A percentile compares a stretch with the other conserved stretches of the same genome.
phyloP scores from a whole-genome alignment of 2,113 vertebrate genomes.

The Barbus barbus region DNA sequence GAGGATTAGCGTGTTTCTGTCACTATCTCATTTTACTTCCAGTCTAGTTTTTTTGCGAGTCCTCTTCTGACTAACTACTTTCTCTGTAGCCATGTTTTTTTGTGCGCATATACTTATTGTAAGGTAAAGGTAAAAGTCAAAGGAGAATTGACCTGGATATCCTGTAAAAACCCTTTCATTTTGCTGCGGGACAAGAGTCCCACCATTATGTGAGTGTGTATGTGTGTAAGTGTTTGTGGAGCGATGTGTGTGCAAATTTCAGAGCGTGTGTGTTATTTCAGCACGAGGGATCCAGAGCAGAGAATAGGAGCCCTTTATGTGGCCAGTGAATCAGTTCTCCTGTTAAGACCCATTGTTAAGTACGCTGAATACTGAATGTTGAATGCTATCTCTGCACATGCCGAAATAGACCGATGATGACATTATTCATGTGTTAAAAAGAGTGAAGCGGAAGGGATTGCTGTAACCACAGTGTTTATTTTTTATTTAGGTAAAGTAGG shows the following conservation, averaged over 20 bases:
- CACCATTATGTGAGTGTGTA: slow-evolving; percentile 59
- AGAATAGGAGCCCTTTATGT: slow-evolving; percentile 71
- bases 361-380: slow-evolving; percentile 62
- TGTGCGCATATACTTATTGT: slow-evolving; percentile 7
- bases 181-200: slow-evolving; percentile 4
- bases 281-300: slow-evolving; percentile 54
- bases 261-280: slow-evolving; percentile 51
- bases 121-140: slow-evolving; percentile 31
- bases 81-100: slow-evolving; percentile 23
- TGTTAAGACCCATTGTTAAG: slow-evolving; percentile 75
- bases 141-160: slow-evolving; percentile 47
- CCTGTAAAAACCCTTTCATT: slow-evolving; percentile 48
- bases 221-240: slow-evolving; percentile 56
- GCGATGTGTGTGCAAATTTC: slow-evolving; percentile 45
- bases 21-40: background rate
- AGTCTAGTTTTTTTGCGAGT: background rate
- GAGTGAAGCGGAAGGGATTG: slow-evolving; percentile 57
- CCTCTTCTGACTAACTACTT: background rate
- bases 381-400: slow-evolving; percentile 71
- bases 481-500: slow-evolving; percentile 62
- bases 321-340: slow-evolving; percentile 64
- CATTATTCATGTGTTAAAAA: slow-evolving; percentile 67
- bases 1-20: background rate
- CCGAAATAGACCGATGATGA: slow-evolving; percentile 76
- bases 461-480: slow-evolving; percentile 69